phyloP scores from a whole-genome alignment of 2,888 invertebrate species.

The Sarcophaga rosellei region DNA sequence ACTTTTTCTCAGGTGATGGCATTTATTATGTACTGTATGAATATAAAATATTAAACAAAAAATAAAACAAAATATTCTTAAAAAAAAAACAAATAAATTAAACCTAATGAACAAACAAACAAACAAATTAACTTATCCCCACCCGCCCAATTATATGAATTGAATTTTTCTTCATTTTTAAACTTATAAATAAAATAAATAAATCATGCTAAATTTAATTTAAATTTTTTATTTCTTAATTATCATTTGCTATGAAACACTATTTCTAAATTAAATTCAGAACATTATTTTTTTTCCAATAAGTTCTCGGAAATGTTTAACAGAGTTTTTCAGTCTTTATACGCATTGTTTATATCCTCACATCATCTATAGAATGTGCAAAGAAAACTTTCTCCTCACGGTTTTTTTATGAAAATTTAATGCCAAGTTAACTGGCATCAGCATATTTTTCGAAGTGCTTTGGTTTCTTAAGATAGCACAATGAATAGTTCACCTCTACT shows the following conservation, averaged over 20 bases:
- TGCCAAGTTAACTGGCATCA: no score
- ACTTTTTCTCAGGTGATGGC: slow-evolving; percentile 79
- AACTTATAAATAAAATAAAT: not conserved
- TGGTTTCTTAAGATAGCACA: no score
- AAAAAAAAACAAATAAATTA: slow-evolving; percentile 59
- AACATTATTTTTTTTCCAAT: not conserved
- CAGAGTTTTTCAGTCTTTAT: slow-evolving; percentile 7
- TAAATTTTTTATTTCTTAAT: not conserved
- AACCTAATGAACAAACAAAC: slow-evolving; percentile 1
- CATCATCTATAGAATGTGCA: no score
- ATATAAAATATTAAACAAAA: slow-evolving; percentile 37
- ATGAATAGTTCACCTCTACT: no score
- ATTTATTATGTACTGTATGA: slow-evolving; percentile 72
- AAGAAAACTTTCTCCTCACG: no score
- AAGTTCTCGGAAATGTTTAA: not conserved
- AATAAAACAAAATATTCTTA: slow-evolving; percentile 60
- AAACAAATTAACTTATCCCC: slow-evolving; percentile 45
- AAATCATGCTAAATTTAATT: not conserved
- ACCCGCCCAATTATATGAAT: slow-evolving; percentile 35
- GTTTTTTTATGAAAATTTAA: no score
- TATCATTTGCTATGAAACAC: not conserved
- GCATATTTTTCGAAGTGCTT: no score
- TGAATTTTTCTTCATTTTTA: not conserved
- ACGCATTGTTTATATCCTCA: not conserved
- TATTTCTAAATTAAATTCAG: not conserved